A percentile compares a stretch with the other conserved stretches of the same genome.
Conservation (phyloP, 2,888 invertebrate species). For the Ophion slaviceki region DNA sequence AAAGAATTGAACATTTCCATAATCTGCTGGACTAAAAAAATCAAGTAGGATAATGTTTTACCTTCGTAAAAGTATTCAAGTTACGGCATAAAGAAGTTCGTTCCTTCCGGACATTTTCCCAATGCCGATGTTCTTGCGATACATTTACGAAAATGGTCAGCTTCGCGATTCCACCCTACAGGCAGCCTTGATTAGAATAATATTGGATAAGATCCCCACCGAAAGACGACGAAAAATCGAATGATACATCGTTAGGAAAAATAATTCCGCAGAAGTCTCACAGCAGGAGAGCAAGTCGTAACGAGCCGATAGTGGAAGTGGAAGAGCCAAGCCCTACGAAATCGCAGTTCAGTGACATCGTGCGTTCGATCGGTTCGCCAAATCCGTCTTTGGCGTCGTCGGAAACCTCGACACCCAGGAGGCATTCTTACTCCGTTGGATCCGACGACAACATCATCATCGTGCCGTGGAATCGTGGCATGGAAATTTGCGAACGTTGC, state of each 20-base stretch:
- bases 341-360: slow-evolving; percentile 73
- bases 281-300: slow-evolving; percentile 71
- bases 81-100: no score
- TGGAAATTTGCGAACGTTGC: slow-evolving; percentile 59
- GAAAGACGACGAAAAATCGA: neutral
- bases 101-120: no score
- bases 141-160: no score
- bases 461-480: slow-evolving; percentile 49
- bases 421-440: slow-evolving; percentile 52
- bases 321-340: slow-evolving; percentile 71
- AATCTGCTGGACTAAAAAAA: no score
- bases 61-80: no score
- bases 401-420: slow-evolving; percentile 70
- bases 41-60: no score
- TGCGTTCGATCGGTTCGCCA: slow-evolving; percentile 70
- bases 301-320: slow-evolving; percentile 59
- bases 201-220: neutral
- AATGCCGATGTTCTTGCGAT: no score
- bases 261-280: slow-evolving; percentile 66
- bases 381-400: slow-evolving; percentile 70
- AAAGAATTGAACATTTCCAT: no score
- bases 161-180: no score
- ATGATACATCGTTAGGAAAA: no score
- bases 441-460: slow-evolving; percentile 57
- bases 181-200: no score